These are phyloP conservation scores for Etheostoma perlongum DNA, from an alignment of 2,797 vertebrate genomes.

Conservation along the genomic window DNA sequence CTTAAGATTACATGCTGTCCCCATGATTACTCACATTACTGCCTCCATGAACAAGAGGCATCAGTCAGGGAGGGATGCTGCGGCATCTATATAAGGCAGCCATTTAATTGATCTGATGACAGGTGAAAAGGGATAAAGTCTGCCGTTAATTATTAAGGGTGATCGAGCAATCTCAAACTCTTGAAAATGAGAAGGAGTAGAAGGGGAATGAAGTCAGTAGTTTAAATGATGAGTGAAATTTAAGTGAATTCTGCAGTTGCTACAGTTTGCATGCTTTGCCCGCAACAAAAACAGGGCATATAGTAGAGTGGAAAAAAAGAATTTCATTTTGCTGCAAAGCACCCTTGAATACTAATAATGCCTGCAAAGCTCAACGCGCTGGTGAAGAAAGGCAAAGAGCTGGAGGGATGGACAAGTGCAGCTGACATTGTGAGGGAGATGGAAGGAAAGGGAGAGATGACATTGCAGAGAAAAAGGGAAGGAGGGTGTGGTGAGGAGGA, in stretches of 20 bases:
- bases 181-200: neutral
- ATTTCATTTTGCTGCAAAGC: conserved; percentile 76
- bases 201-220: conserved; percentile 11
- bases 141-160: conserved; percentile 52
- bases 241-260: conserved; percentile 42
- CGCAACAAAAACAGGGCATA: conserved; percentile 46
- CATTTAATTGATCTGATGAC: conserved; percentile 64
- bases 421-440: conserved; percentile 76
- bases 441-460: conserved; percentile 71
- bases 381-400: conserved; percentile 68
- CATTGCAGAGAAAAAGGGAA: conserved; percentile 68
- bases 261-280: conserved; percentile 34
- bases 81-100: conserved; percentile 49
- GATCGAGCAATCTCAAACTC: conserved; percentile 54
- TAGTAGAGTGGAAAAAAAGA: conserved; percentile 51
- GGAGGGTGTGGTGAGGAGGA: conserved; percentile 33
- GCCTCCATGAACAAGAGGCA: conserved; percentile 71
- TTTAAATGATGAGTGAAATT: conserved; percentile 53
- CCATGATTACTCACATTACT: conserved; percentile 77
- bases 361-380: conserved; percentile 74
- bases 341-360: conserved; percentile 79
- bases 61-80: conserved; percentile 59
- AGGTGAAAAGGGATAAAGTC: conserved; percentile 61
- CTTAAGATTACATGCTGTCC: conserved; percentile 83
- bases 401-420: conserved; percentile 74